Evolutionary conservation across 92 coral and sea anemone species (phyloP).

Genomic region (Palythoa grandis): DNA sequence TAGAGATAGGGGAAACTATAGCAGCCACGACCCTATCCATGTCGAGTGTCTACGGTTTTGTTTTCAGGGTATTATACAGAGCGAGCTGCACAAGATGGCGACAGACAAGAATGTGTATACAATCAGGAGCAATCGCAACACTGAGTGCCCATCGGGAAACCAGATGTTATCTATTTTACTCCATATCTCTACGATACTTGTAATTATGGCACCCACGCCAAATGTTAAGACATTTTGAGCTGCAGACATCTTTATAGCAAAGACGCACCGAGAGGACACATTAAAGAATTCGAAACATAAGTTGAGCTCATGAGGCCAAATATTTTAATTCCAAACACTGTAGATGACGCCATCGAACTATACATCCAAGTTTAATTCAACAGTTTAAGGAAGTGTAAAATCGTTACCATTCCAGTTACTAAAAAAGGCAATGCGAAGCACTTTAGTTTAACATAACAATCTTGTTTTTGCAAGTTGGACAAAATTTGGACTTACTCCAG

Average conservation of each 20-base stretch:
- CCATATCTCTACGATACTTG: constrained; percentile 36
- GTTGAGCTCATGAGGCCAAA: constrained; percentile 16
- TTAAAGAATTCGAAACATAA: constrained; percentile 1
- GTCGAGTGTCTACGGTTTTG: no score
- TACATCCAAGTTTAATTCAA: constrained; percentile 25
- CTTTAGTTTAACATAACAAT: no score
- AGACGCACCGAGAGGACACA: constrained; percentile 25
- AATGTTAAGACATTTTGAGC: constrained; percentile 10
- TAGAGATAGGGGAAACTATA: no score
- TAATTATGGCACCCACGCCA: constrained; percentile 21
- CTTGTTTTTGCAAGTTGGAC: no score
- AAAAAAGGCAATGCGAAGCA: no score
- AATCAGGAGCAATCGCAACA: constrained; percentile 22
- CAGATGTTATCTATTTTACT: constrained; percentile 45
- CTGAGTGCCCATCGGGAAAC: constrained; percentile 38
- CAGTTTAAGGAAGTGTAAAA: neutral
- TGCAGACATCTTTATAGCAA: constrained; percentile 28
- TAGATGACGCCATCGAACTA: constrained; percentile 28
- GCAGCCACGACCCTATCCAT: no score
- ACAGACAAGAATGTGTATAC: constrained; percentile 28
- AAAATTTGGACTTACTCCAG: neutral
- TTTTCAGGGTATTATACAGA: no score
- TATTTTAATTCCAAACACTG: constrained; percentile 5
- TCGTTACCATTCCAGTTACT: neutral
- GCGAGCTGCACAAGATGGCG: constrained; percentile 34